Evolutionary conservation across 2,888 invertebrate species (phyloP), one percentile per base, ranked within the genome.

Genomic region (Hydriomena furcata): DNA sequence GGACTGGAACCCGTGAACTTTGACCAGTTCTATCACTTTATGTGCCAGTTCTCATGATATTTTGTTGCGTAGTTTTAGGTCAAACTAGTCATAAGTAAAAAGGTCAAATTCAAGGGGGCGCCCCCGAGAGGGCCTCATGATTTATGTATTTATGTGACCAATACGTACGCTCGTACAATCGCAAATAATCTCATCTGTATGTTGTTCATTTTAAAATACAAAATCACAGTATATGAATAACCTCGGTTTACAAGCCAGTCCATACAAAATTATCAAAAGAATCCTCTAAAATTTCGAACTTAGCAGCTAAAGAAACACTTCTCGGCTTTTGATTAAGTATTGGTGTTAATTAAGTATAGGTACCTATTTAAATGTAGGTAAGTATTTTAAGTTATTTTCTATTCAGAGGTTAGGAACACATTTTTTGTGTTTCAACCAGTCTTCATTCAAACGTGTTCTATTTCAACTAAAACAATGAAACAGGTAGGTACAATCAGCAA

Each of bases 21-120:
- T 49, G 90, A 90, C 62, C 90, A 90, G 71, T 90, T 90, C 67
- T 90, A 90, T 55, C 90, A 90, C 65, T 90, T 90, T 55, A 90
- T 90, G 90, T 88, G 85, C 66, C 89, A 84, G 68, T 64, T 83
- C 52, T 87, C 88, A 76, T 89, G 87, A 89, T 86, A 71, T 62
- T 62, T 65, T 59, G 66, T 64, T 59, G 54, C 49, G 61, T 61
- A 64, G 57, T 61, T 47, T 50, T 56, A 61, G 55, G 60, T 61
- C 60, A 54, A 61, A 62, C 58, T 65, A 66, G 61, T 65, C 64
- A 49, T 70, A 66, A 64, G 63, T 60, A 65, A 42, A 52, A 46
- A 75, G 76, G 78, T 73, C 73, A 71, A 68, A 69, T 66, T 61
- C 67, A 66, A 58, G 55, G 61, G n/a, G 60, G 57, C 66, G 63